These are phyloP conservation scores for Pitangus sulphuratus DNA, from an alignment of 2,797 vertebrate genomes.

Conservation along the genomic window DNA sequence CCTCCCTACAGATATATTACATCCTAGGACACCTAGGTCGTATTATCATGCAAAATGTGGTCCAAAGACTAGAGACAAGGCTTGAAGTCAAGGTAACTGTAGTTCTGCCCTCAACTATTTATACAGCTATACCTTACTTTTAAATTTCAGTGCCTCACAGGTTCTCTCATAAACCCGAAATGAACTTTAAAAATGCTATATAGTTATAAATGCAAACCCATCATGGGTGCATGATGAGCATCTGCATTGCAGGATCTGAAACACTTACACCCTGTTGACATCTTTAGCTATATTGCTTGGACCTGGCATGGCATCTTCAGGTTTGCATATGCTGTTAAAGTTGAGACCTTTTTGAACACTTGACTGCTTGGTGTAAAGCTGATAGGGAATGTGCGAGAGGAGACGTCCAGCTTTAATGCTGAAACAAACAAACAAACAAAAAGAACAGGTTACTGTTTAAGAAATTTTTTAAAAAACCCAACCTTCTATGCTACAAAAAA, in stretches of 20 bases:
- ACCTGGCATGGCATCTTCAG: slow-evolving; percentile 79
- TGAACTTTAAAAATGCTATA: neutral
- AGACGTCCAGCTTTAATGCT: slow-evolving; percentile 93
- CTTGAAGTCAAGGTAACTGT: neutral
- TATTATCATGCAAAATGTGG: neutral
- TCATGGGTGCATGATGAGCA: neutral
- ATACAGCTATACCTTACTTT: neutral
- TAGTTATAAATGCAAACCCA: neutral
- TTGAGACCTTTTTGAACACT: slow-evolving; percentile 82
- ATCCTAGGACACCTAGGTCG: neutral
- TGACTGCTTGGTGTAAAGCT: slow-evolving; percentile 92
- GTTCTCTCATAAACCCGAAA: neutral
- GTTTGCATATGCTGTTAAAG: slow-evolving; percentile 81
- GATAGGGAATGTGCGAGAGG: slow-evolving; percentile 90
- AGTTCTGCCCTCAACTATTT: neutral
- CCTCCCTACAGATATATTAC: neutral
- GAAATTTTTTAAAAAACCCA: neutral
- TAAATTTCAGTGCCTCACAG: neutral
- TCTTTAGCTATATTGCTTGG: slow-evolving; percentile 81
- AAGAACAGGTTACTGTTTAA: neutral
- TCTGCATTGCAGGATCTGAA: neutral
- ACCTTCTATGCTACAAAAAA: neutral
- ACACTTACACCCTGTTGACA: slow-evolving; percentile 89
- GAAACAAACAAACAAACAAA: slow-evolving; percentile 23
- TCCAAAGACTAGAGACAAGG: neutral